Conservation (phyloP, 2,797 vertebrate genomes). For the Rousettus madagascariensis region DNA sequence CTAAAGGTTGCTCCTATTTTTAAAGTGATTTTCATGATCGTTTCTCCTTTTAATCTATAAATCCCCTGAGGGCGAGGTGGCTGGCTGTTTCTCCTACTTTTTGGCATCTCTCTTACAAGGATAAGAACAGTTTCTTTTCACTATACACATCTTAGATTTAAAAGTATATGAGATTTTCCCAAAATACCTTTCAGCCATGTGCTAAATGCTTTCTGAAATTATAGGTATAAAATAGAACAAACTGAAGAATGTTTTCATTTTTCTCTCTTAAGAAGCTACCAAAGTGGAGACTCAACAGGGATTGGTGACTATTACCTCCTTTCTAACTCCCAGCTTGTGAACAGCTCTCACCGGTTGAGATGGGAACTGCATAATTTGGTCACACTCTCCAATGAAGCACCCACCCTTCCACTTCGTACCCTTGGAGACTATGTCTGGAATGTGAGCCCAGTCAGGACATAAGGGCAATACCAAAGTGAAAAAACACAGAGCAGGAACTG, state of each 20-base stretch:
- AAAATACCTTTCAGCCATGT: not conserved
- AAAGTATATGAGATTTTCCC: not conserved
- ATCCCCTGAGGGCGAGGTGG: not conserved
- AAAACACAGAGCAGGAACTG: not conserved
- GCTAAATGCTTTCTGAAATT: not conserved
- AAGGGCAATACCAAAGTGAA: not conserved
- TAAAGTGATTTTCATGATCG: not conserved
- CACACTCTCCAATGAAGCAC: not conserved
- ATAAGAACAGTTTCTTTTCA: not conserved
- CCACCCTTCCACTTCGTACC: not conserved
- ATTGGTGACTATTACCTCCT: not conserved
- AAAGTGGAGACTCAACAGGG: not conserved
- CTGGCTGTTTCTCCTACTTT: not conserved
- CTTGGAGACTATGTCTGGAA: not conserved
- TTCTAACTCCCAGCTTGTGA: not conserved
- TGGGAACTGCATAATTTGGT: not conserved
- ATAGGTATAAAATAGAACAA: not conserved
- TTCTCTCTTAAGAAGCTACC: not conserved
- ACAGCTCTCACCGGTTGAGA: not conserved
- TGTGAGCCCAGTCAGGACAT: not conserved
- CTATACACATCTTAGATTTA: not conserved
- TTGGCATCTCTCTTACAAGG: not conserved
- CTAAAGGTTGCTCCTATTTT: no score
- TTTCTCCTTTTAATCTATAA: not conserved
- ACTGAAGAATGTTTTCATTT: not conserved